Base-by-base conservation (phyloP, 2,888 invertebrate species). In the Agrypnus murinus region DNA sequence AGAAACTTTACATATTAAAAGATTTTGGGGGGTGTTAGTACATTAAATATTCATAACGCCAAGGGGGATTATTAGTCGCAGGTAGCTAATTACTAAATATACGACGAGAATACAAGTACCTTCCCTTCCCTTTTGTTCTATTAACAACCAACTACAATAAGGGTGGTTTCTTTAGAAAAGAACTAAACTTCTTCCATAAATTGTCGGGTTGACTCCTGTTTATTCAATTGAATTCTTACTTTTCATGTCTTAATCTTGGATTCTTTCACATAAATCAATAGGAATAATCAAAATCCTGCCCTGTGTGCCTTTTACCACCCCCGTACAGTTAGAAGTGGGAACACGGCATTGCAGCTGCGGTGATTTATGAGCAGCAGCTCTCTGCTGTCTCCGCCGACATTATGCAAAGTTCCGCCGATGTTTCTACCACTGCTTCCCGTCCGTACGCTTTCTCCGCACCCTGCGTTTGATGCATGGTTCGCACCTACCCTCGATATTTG, bases 311-410 rank as follows among this genome's bases (percentile, higher is more conserved):
- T 65, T 25, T 69, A 43, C 70, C 46, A 63, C 66, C 63, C 25
- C 66, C 48, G 70, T 65, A 43, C 43, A 65, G 60, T 65, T 69
- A 72, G 69, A 72, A 69, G 72, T 72, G 69, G 69, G 59, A 72
- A 72, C 72, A 69, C 72, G 69, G 72, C 72, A 72, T 69, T 72
- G 79, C 81, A 80, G 80, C 81, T 77, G 81, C 75, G 78, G 79
- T 84, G 84, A 85, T 85, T 85, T 85, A 85, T 85, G 81, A 80
- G 79, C 81, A 79, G 81, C 84, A 84, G 83, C 82, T 82, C 81
- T 81, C 79, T 80, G 83, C 84, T 84, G 84, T 85, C 84, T 85
- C 82, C 84, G 82, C 78, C 83, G 84, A 85, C 85, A 85, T 85
- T 85, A 85, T 85, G 85, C 85, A 85, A 85, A 85, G 84, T 84